These are phyloP conservation scores for Pimephales promelas DNA, from an alignment of 2,113 vertebrate genomes.

Conservation along the genomic window DNA sequence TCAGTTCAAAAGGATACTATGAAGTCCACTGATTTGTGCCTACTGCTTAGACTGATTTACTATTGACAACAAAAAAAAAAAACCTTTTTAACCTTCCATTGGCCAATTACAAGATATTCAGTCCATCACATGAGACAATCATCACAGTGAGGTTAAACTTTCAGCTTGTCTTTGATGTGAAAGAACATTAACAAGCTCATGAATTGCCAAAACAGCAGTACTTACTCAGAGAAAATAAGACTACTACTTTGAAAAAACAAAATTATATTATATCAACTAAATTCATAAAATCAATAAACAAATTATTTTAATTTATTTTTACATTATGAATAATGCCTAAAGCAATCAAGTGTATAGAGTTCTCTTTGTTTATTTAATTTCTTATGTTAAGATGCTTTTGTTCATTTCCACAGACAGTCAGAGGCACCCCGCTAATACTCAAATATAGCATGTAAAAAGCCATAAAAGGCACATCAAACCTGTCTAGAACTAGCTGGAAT, in stretches of 20 bases:
- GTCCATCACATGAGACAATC: not conserved
- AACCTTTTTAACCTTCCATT: not conserved
- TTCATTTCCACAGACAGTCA: conserved; percentile 60
- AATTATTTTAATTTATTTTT: too few relatives aligned
- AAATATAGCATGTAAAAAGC: conserved; percentile 61
- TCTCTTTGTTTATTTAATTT: conserved; percentile 41
- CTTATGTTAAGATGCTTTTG: conserved; percentile 44
- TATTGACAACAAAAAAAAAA: not conserved
- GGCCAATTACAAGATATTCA: conserved; percentile 26
- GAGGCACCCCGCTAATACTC: conserved; percentile 61
- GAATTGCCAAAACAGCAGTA: not conserved
- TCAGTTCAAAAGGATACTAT: conserved; percentile 15
- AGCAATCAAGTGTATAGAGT: not conserved
- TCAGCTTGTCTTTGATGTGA: conserved; percentile 16
- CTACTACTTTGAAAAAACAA: not conserved
- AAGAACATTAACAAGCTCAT: conserved; percentile 11
- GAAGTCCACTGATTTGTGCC: conserved; percentile 9
- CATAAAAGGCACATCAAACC: conserved; percentile 68
- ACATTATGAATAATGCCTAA: not conserved
- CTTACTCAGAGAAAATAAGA: not conserved
- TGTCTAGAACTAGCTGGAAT: conserved; percentile 74
- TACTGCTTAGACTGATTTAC: conserved; percentile 1
- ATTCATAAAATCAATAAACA: not conserved
- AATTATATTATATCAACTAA: not conserved
- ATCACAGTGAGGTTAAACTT: conserved; percentile 5